Evolutionary conservation across 2,888 invertebrate genomes (phyloP), one percentile per base, ranked within the genome.

Genomic region (Tillus elongatus): DNA sequence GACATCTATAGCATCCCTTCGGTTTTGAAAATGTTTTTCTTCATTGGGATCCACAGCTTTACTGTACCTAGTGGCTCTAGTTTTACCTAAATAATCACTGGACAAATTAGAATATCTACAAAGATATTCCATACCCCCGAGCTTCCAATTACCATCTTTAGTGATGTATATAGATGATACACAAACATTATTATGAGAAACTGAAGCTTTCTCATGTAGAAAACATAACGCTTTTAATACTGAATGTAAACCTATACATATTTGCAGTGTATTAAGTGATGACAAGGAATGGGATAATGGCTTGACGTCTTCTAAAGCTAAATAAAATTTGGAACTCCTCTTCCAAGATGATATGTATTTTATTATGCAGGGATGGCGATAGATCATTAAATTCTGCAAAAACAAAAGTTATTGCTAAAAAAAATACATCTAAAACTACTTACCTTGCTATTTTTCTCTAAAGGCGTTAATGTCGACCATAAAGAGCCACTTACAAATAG

Each of bases 351-450:
- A 80, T 44, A 89, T 72, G 58, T 86, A 91, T 55, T 80, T 81
- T 8, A 91, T 65, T 49, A 92, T 87, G 52, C 79, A 81, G 0
- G 92, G 92, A 67, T 92, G 91, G 0, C 91, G 78, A 63, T 86
- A 80, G 38, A 86, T 76, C 71, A 84, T 81, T 41, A 90, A 70
- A 67, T 86, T 87, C 90, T 91, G 64, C 37, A 75, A 72, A 39
- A 39, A 37, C 33, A 42, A 16, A 9, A n/a, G n/a, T n/a, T n/a
- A n/a, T n/a, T n/a, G 8, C 12, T 6, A 26, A 10, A 24, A 31
- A 13, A 9, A 19, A 8, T 35, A 34, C 9, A n/a, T 13, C 27
- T 4, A 24, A 26, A 11, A 33, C 32, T 13, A 32, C 28, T 15
- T 63, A 86, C 87, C 69, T 85, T 86, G 10, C 82, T 79, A 51